Percentiles rank a stretch among this genome's conserved stretches.
Evolutionary conservation across 2,797 vertebrate species (phyloP).

Genomic region (Chrosomus eos): DNA sequence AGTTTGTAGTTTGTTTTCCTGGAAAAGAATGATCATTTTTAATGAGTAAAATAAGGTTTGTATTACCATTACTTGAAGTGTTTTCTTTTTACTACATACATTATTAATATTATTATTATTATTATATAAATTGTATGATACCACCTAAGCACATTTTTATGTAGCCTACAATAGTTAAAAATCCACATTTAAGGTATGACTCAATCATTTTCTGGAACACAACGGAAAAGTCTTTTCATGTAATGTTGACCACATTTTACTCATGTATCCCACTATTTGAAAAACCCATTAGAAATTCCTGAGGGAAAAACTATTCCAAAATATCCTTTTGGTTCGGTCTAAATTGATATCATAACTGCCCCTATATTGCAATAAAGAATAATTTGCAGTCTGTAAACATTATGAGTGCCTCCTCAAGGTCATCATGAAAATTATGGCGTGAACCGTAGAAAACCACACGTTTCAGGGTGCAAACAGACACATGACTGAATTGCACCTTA

Average conservation of each 20-base stretch:
- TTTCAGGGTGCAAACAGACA: constrained; percentile 3
- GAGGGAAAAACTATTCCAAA: neutral
- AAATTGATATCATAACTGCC: neutral
- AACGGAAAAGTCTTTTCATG: neutral
- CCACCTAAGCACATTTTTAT: neutral
- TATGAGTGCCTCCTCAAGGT: neutral
- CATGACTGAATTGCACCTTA: neutral
- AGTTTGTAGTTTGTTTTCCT: neutral
- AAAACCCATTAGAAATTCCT: constrained; percentile 12
- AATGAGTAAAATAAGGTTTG: neutral
- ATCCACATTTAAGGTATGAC: too few relatives aligned
- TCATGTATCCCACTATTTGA: neutral
- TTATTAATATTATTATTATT: neutral
- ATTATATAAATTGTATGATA: neutral
- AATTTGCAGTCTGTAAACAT: constrained; percentile 4
- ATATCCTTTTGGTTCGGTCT: neutral
- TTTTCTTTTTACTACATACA: neutral
- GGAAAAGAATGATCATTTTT: too few relatives aligned
- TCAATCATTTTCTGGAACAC: neutral
- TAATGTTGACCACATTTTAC: constrained; percentile 10
- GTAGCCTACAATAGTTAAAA: neutral
- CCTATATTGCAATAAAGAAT: constrained; percentile 4
- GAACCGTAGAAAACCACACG: neutral
- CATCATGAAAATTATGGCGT: neutral
- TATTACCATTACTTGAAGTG: neutral